A percentile compares a stretch with the other conserved stretches of the same genome.
Conservation (phyloP, 2,113 vertebrate genomes). For the human region DNA sequence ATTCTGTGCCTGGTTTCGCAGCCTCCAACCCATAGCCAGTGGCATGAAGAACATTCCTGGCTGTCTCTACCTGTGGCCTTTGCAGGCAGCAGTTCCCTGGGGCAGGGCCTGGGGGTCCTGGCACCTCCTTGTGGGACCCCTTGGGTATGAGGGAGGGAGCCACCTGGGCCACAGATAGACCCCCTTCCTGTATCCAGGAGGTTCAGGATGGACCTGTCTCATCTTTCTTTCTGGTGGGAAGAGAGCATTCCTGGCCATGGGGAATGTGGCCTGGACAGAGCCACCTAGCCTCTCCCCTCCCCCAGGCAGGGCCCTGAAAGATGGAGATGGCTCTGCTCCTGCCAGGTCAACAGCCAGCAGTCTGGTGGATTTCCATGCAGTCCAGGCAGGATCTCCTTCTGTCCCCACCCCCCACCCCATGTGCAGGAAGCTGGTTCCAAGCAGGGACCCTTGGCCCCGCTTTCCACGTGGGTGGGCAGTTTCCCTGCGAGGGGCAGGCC, state of each 20-base stretch:
- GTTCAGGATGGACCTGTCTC: rapidly evolving
- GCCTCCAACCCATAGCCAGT: too few species aligned
- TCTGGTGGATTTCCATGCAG: background rate
- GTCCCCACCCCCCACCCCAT: background rate
- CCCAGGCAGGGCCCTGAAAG: background rate
- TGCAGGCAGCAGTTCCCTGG: background rate
- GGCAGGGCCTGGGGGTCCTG: background rate
- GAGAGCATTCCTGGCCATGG: rapidly evolving
- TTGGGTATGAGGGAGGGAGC: background rate
- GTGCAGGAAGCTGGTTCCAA: background rate
- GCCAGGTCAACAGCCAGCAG: rapidly evolving
- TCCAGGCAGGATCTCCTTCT: background rate
- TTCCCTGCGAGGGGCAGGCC: slow-evolving; percentile 8
- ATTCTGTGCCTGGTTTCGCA: background rate
- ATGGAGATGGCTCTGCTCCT: background rate
- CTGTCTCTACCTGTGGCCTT: rapidly evolving
- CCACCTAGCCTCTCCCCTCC: background rate
- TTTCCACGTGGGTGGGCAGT: slow-evolving; percentile 61
- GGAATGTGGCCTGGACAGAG: background rate
- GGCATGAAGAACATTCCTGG: background rate
- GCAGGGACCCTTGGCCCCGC: background rate
- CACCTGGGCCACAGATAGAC: too few species aligned
- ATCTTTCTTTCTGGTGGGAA: background rate
- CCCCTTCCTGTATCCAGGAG: background rate
- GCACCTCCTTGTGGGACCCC: background rate